Evolutionary conservation across 1,140 invertebrate species (phyloP), one percentile per base, ranked within the genome.

Genomic region (Drosophila serrata): DNA sequence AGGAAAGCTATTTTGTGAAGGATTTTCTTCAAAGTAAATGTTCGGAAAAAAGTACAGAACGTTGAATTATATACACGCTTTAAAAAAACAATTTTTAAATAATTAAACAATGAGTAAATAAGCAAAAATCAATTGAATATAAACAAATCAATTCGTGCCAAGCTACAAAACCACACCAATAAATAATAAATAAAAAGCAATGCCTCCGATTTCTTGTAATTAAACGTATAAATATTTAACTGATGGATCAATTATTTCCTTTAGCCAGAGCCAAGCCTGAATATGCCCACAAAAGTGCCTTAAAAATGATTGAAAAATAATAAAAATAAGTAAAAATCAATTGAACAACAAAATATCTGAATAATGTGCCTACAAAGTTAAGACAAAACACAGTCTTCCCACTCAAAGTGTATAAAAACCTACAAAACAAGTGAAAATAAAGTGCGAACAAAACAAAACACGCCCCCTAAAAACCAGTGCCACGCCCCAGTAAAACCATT

Each of bases 271-370:
- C 9, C 12, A 61, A 61, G 43, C 53, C 29, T 46, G 7, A 76
- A 76, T 61, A 88, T 88, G 84, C 62, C 74, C 65, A 64, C 77
- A 72, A 90, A 88, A 75, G 77, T 88, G 73, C 62, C 69, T 49
- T 64, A 82, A 31, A 85, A 68, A 48, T 61, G 39, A 49, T 48
- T 51, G 49, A 69, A 56, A 75, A 33, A 43, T 45, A 39, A n/a
- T n/a, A n/a, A n/a, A 49, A 17, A 65, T 1, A n/a, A n/a, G n/a
- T n/a, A n/a, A n/a, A 48, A 46, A 15, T 17, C 11, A 49, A 45
- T 4, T 39, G 17, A 27, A 57, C 17, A 24, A 17, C 12, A 40
- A 75, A 63, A 55, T 55, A 51, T 39, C 58, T 59, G 22, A 75
- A 61, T 42, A 68, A 82, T 73, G 73, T 81, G 76, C 82, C 82